Evolutionary conservation across 1,140 invertebrate species (phyloP).

Genomic region (Bombus difficillimus): DNA sequence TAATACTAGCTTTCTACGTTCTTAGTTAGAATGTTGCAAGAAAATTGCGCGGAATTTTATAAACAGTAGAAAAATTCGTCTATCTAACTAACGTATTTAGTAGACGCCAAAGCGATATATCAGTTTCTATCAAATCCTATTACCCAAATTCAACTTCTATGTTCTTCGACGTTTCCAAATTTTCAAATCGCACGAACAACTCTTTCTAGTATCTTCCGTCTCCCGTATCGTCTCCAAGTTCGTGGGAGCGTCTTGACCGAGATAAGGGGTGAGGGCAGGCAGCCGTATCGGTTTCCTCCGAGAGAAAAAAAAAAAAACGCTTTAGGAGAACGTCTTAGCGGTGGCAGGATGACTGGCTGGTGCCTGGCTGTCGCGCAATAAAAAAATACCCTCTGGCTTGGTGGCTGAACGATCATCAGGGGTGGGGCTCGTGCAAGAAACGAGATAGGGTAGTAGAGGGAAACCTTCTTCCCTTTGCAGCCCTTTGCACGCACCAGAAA

Average conservation of each 20-base stretch:
- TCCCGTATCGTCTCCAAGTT: not conserved
- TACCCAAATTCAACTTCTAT: no score
- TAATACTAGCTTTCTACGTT: not conserved
- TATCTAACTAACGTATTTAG: not conserved
- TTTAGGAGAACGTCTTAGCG: conserved; percentile 60
- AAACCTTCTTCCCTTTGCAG: not conserved
- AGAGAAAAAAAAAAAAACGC: conserved; percentile 50
- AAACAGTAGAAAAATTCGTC: not conserved
- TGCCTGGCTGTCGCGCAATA: conserved; percentile 56
- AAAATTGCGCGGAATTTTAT: not conserved
- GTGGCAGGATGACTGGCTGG: conserved; percentile 37
- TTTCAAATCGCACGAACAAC: not conserved
- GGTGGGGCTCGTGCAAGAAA: conserved; percentile 34
- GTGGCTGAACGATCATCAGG: conserved; percentile 67
- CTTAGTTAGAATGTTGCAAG: not conserved
- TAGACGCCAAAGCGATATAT: not conserved
- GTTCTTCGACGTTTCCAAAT: not conserved
- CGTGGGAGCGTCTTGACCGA: not conserved
- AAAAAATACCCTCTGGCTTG: conserved; percentile 60
- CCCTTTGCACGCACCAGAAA: conserved; percentile 1
- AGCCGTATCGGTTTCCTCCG: not conserved
- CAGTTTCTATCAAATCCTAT: not conserved
- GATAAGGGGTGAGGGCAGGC: conserved; percentile 1
- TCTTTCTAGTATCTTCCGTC: not conserved
- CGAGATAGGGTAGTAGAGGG: conserved; percentile 42